A percentile compares a stretch with the other conserved stretches of the same genome.
These are phyloP conservation scores for Acromyrmex heyeri DNA, from an alignment of 1,140 invertebrate species.

Conservation along the genomic window DNA sequence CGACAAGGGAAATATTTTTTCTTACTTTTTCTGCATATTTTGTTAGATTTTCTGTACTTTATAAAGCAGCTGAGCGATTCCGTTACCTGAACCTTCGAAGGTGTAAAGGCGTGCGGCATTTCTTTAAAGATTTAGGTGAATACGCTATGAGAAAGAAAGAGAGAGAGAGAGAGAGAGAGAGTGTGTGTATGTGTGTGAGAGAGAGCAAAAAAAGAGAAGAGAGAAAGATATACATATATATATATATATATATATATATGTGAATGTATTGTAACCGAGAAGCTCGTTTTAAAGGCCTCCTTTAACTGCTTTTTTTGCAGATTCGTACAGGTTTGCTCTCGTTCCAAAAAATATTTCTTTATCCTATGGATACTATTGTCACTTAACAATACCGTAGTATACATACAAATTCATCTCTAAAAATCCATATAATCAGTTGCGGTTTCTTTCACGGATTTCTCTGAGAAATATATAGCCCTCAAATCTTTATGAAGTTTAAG, in stretches of 20 bases:
- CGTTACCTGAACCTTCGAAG: slow-evolving; percentile 31
- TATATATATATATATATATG: too few relatives aligned
- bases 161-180: background rate
- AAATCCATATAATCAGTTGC: background rate
- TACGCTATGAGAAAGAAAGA: background rate
- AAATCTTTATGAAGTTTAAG: slow-evolving; percentile 16
- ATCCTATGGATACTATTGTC: background rate
- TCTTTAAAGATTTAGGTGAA: slow-evolving; percentile 23
- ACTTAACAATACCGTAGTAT: slow-evolving; percentile 7
- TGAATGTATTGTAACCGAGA: too few relatives aligned
- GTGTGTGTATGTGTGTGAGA: too few relatives aligned
- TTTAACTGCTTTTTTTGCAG: slow-evolving; percentile 2
- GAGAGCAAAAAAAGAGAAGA: too few relatives aligned
- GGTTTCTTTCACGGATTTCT: slow-evolving; percentile 1
- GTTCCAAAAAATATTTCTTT: background rate
- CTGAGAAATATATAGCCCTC: background rate
- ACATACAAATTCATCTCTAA: slow-evolving; percentile 18
- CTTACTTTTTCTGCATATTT: background rate
- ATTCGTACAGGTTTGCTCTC: background rate
- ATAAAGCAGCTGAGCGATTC: background rate
- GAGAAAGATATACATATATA: too few relatives aligned
- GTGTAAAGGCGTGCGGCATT: slow-evolving; percentile 6
- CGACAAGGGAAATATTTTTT: background rate
- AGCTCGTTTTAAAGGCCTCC: background rate
- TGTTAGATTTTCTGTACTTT: slow-evolving; percentile 25